Conservation (phyloP, 2,113 vertebrate genomes). For the Penelope pileata region DNA sequence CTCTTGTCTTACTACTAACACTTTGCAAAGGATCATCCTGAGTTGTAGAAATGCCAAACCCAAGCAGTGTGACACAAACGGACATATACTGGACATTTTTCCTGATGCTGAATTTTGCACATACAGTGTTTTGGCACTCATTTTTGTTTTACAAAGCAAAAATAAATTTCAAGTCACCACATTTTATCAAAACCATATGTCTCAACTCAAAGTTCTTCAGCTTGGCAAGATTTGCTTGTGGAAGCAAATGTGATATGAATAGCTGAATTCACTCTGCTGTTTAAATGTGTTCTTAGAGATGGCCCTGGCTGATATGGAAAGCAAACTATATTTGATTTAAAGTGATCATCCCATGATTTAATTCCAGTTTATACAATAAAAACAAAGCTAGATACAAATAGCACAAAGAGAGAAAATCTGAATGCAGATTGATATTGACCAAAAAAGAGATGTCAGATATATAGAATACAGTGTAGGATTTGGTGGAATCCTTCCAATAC, state of each 20-base stretch:
- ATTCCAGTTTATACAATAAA: background rate
- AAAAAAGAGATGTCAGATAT: background rate
- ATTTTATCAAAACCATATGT: constrained; percentile 66
- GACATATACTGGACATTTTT: background rate
- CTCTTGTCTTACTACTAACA: background rate
- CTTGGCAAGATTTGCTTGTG: constrained; percentile 30
- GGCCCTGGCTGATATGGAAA: background rate
- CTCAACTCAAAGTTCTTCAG: constrained; percentile 39
- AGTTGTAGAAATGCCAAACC: background rate
- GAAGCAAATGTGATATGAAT: constrained; percentile 40
- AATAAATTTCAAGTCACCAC: constrained; percentile 45
- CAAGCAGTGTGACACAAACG: background rate
- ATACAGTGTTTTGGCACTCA: background rate
- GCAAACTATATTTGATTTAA: background rate
- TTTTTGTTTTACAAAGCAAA: background rate
- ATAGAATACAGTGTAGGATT: background rate
- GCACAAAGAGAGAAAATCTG: background rate
- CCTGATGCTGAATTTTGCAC: constrained; percentile 15
- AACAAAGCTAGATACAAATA: background rate
- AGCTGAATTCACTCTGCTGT: constrained; percentile 22
- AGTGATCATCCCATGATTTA: background rate
- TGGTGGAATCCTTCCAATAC: background rate
- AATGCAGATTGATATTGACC: background rate
- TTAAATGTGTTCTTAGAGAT: background rate
- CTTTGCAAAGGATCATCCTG: background rate